These are phyloP conservation scores for Enteromius afrohamiltoni DNA, from an alignment of 2,797 vertebrate genomes.

Conservation along the genomic window DNA sequence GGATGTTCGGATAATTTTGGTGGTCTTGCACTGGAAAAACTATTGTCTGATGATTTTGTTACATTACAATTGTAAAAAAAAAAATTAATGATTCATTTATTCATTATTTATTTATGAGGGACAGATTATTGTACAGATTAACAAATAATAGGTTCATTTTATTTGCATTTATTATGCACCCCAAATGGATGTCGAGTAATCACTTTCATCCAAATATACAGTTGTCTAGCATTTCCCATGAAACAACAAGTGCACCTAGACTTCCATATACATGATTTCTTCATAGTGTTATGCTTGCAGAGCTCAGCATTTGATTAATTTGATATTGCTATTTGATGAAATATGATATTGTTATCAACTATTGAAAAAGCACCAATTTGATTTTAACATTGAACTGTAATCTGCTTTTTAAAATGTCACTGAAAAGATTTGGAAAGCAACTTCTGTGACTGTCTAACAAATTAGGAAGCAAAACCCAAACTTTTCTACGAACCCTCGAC, in stretches of 20 bases:
- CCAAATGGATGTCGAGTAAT: neutral
- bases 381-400: neutral
- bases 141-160: neutral
- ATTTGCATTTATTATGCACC: neutral
- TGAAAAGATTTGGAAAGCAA: neutral
- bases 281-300: neutral
- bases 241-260: neutral
- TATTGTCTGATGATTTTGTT: neutral
- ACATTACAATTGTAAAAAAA: neutral
- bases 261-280: neutral
- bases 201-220: neutral
- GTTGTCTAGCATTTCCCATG: neutral
- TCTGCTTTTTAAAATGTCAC: neutral
- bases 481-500: constrained; percentile 18
- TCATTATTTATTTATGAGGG: neutral
- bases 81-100: neutral
- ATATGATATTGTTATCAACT: no score
- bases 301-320: neutral
- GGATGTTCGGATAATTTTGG: neutral
- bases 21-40: neutral
- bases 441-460: neutral
- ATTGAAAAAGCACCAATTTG: neutral
- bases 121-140: neutral
- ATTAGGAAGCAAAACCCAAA: constrained; percentile 12
- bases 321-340: no score